Base-by-base conservation (phyloP, 37 sponge, comb jelly and placozoan genomes). In the Tethya wilhelma region DNA sequence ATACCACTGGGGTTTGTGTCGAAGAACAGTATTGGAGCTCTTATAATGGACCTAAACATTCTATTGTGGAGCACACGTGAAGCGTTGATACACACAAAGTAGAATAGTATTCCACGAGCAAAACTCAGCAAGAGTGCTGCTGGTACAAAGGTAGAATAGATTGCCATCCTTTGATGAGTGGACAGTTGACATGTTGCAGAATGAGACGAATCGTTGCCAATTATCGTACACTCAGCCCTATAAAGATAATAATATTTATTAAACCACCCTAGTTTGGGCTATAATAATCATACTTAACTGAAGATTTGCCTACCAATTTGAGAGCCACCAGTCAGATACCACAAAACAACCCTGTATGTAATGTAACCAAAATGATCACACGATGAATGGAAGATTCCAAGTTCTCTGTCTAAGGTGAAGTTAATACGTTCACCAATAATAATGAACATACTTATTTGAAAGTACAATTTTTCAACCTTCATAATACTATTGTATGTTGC, bases 1-100 rank as follows among this genome's bases (percentile, higher is more conserved):
- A 45, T 67, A 91, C 92, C 93, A 38, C 69, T 67, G 29, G 93
- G 93, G 55, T 85, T 93, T 29, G 71, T 89, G 71, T 93, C 90
- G 67, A 93, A 93, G 79, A 93, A 93, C 30, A 69, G 60, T 9
- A 93, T 45, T 28, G 80, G 86, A 36, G 83, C 73, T 72, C 73
- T 73, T 0, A 93, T 67, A 9, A 93, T 53, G 26, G 90, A 31
- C 1, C 33, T 28, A 37, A 93, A 81, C 78, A 80, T 85, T 1
- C 37, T 41, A 44, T 80, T 85, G 67, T 93, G 93, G 32, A 93
- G 79, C 0, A 59, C 42, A 6, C 58, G 56, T 1, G 93, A 69
- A 29, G 93, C 73, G 41, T 63, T 40, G 7, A 89, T 28, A 39
- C 71, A 80, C 22, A 93, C 29, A 19, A 71, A 31, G 63, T 36